Evolutionary conservation across 2,797 vertebrate species (phyloP).

Genomic region (Lepilemur septentrionalis): DNA sequence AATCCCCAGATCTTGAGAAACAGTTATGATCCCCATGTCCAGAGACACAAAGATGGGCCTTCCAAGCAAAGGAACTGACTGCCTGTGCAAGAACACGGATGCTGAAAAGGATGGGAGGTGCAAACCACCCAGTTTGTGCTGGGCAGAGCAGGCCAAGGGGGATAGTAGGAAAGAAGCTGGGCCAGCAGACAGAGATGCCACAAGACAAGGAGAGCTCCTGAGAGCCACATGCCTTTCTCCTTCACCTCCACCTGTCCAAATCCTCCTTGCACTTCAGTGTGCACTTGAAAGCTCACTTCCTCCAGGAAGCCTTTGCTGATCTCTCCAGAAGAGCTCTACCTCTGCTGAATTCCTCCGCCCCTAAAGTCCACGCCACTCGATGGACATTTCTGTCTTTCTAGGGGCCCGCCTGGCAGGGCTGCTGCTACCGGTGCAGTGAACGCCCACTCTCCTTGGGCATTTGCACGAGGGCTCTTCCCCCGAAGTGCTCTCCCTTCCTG

Average conservation of each 20-base stretch:
- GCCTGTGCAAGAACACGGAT: neutral
- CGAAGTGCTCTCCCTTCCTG: neutral
- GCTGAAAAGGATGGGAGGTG: neutral
- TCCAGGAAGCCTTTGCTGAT: neutral
- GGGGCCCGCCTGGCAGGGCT: neutral
- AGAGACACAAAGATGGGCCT: neutral
- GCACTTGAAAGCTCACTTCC: neutral
- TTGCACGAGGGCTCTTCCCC: neutral
- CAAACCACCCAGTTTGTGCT: neutral
- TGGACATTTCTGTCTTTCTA: neutral
- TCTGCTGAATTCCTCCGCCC: neutral
- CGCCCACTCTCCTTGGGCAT: neutral
- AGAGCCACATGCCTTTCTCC: neutral
- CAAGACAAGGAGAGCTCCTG: neutral
- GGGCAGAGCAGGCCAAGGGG: neutral
- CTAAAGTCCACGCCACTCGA: neutral
- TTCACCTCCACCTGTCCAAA: neutral
- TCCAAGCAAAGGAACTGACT: neutral
- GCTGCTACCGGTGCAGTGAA: neutral
- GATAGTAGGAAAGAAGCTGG: neutral
- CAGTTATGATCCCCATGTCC: neutral
- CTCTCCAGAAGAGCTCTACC: neutral
- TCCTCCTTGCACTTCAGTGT: neutral
- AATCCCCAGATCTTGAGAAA: neutral
- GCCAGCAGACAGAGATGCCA: neutral